A percentile compares a stretch with the other conserved stretches of the same genome.
Conservation (phyloP, 2,113 vertebrate species). For the Atlantisia rogersi region DNA sequence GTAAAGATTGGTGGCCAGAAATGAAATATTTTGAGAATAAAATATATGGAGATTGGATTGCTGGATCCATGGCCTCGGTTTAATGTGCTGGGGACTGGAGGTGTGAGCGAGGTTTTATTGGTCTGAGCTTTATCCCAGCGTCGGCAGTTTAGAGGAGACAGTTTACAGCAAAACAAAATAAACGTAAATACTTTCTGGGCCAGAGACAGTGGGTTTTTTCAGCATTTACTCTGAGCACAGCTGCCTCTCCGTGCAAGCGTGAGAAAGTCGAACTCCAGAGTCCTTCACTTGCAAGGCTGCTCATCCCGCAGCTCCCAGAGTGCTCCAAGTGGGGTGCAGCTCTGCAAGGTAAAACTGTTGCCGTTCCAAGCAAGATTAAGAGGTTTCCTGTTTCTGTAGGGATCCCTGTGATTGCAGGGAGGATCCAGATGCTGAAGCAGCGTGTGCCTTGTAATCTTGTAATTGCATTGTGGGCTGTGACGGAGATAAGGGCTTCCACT, state of each 20-base stretch:
- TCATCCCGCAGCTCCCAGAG: rapidly evolving
- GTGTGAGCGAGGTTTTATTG: neutral
- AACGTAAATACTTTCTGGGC: neutral
- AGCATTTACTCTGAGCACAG: neutral
- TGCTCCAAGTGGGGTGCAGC: neutral
- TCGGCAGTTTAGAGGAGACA: neutral
- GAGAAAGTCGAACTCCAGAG: rapidly evolving
- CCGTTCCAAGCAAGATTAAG: neutral
- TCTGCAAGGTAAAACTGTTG: neutral
- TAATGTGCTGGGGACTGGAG: neutral
- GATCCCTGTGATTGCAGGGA: neutral
- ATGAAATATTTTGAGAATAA: conserved; percentile 73
- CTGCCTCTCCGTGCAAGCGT: neutral
- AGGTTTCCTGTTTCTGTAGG: neutral
- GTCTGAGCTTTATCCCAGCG: neutral
- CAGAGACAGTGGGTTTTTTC: neutral
- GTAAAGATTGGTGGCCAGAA: conserved; percentile 73
- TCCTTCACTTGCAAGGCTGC: neutral
- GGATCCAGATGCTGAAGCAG: conserved; percentile 45
- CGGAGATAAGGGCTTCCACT: conserved; percentile 4
- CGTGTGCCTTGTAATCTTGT: conserved; percentile 51
- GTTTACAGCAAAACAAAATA: neutral
- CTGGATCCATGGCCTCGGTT: neutral
- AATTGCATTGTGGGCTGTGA: conserved; percentile 46
- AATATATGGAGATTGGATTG: conserved; percentile 74